Base-by-base conservation (phyloP, 2,888 invertebrate species). In the Cacoxenus indagator region DNA sequence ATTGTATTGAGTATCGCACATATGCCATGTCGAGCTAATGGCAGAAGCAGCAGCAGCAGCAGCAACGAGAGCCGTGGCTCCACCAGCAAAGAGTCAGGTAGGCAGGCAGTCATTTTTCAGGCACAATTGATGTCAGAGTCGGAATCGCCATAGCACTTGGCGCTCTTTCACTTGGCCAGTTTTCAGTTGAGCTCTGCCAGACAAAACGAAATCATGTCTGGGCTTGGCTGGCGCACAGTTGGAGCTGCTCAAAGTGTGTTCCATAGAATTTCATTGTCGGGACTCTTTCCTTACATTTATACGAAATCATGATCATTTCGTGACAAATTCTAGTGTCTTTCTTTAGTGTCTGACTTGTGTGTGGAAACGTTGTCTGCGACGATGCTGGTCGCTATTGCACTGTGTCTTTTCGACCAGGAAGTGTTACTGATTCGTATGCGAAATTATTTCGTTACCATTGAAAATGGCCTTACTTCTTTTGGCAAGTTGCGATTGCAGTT, bases 301-400 rank as follows among this genome's bases (percentile, higher is more conserved):
- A 27, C 64, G 26, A 54, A 84, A 84, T 84, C 83, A 82, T 75
- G 85, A 85, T 84, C 81, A 72, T 73, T 82, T 71, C 78, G 81
- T 83, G 83, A 83, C 83, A 85, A 83, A 83, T 85, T 84, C 85
- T 82, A 76, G 81, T 78, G 83, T 81, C 84, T 84, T 82, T 77
- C 75, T 82, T 83, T 76, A 77, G 71, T 74, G 75, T 68, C 51
- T 37, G 46, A 11, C 19, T 62, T 45, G 26, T 19, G 62, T 9
- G 3, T 17, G 46, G 9, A n/a, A n/a, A n/a, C 48, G 4, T 48
- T 48, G 64, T 11, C 29, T 48, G 51, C 22, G 4, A 11, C 37
- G 37, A 37, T 37, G 37, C 37, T 37, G 37, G 37, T 51, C 19
- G 4, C 9, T 64, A 14, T 26, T 26, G 11, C 8, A 11, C 45